Conservation (phyloP, 2,888 invertebrate species). For the Dione juno region DNA sequence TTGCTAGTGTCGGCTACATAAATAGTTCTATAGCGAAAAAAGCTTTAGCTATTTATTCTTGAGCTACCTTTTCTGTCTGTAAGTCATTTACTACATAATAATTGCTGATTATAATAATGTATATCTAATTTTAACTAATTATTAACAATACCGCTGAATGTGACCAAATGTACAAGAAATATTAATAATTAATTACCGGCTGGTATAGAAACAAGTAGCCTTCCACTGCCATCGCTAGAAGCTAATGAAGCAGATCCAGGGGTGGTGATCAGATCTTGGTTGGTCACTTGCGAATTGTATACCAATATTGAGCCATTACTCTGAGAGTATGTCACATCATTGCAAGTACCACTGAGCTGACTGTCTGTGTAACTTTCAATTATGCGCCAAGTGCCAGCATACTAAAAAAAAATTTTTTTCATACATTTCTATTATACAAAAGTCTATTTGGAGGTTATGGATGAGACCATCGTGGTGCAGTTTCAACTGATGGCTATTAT, state of each 20-base stretch:
- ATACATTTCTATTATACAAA: too few species aligned
- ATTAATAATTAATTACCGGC: background rate
- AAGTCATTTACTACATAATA: too few species aligned
- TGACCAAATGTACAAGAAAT: background rate
- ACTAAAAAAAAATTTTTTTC: conserved; percentile 49
- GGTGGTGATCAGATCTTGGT: conserved; percentile 53
- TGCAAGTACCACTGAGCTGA: conserved; percentile 55
- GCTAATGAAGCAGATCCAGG: conserved; percentile 58
- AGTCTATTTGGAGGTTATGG: too few species aligned
- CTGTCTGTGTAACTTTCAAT: conserved; percentile 58
- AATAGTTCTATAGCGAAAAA: too few species aligned
- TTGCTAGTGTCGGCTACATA: too few species aligned
- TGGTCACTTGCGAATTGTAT: conserved; percentile 60
- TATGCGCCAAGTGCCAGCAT: conserved; percentile 60
- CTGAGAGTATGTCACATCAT: conserved; percentile 57
- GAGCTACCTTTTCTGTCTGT: too few species aligned
- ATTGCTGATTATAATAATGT: too few species aligned
- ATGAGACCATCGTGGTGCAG: too few species aligned
- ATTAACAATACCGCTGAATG: background rate
- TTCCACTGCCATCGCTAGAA: conserved; percentile 83
- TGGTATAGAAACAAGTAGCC: conserved; percentile 78
- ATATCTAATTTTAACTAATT: too few species aligned
- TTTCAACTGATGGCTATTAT: too few species aligned
- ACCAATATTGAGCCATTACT: conserved; percentile 51
- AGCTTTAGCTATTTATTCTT: too few species aligned